phyloP scores from a whole-genome alignment of 2,888 invertebrate genomes.

The Podotricha telesiphe region DNA sequence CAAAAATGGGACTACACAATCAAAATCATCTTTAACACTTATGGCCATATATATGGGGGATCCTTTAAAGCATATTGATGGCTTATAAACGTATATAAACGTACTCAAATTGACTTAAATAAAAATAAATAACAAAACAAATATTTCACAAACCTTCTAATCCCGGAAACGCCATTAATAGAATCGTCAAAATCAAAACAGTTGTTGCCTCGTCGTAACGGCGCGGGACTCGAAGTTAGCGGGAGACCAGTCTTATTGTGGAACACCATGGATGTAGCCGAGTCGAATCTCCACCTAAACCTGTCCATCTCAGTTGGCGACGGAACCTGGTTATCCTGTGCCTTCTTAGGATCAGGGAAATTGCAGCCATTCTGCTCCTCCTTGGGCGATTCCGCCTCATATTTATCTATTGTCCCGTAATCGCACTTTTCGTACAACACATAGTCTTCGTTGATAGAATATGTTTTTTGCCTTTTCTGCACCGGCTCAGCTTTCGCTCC shows the following conservation, averaged over 20 bases:
- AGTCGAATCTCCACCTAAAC: constrained; percentile 89
- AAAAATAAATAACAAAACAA: too few species aligned
- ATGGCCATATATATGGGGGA: too few species aligned
- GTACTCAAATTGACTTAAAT: too few species aligned
- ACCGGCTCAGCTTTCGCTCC: constrained; percentile 55
- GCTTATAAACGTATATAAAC: too few species aligned
- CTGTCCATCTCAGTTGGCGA: constrained; percentile 88
- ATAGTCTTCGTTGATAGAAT: constrained; percentile 68
- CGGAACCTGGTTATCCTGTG: constrained; percentile 81
- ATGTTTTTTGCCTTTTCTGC: constrained; percentile 69
- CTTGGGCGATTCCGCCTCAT: constrained; percentile 60
- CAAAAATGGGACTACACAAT: not conserved
- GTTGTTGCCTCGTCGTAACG: constrained; percentile 88
- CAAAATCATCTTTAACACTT: too few species aligned
- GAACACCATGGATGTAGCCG: constrained; percentile 92
- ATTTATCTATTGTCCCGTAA: constrained; percentile 70
- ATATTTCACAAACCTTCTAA: constrained; percentile 86
- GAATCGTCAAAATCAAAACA: constrained; percentile 94
- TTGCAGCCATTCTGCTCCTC: constrained; percentile 56
- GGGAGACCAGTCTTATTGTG: constrained; percentile 92
- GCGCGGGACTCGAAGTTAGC: constrained; percentile 93
- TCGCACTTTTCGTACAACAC: constrained; percentile 75
- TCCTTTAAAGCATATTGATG: too few species aligned
- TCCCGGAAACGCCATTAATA: constrained; percentile 90
- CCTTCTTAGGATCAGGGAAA: constrained; percentile 58